Evolutionary conservation across 2,797 vertebrate species (phyloP), one percentile per base, ranked within the genome.

Genomic region (Staurois parvus): DNA sequence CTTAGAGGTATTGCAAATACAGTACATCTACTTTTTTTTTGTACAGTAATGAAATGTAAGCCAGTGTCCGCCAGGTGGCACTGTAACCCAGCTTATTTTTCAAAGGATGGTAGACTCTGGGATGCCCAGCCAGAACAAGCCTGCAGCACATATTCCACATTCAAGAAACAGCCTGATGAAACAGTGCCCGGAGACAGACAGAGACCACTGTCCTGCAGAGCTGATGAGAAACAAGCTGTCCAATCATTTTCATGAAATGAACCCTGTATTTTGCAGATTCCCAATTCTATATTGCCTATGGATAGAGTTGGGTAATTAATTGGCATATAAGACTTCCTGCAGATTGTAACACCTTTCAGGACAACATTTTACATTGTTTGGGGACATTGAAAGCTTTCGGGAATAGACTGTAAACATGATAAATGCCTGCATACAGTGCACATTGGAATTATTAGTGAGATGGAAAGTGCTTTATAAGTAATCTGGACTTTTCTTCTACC

Each of bases 181-280:
- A 29, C 26, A 56, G 34, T 73, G 77, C 30, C 59, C 77, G 37
- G 70, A 84, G 75, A 73, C 19, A 28, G 17, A 59, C 21, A 77
- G 26, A 59, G 64, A 68, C 32, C 64, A 29, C 64, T 66, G 17
- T 81, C 73, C 79, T 81, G 72, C 11, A 32, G 79, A 81, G 68
- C 11, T 64, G 74, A 64, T 78, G 34, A 70, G 29, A 66, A 76
- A 76, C 62, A 81, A 72, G 42, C 42, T 68, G 59, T 34, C 59
- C 67, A 67, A 79, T 84, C 21, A 85, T 80, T 80, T 79, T 40
- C 77, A 85, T 85, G 75, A 72, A 85, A 42, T 85, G 8, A 85
- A 80, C 77, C 30, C 72, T 37, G 75, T 30, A 28, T 45, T 76
- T 29, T 29, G 29, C 29, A 56, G 62, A 64, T 68, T 83, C 19